Percentiles rank a stretch among this genome's conserved stretches.
Evolutionary conservation across 1,140 invertebrate species (phyloP).

Genomic region (Panulirus ornatus): DNA sequence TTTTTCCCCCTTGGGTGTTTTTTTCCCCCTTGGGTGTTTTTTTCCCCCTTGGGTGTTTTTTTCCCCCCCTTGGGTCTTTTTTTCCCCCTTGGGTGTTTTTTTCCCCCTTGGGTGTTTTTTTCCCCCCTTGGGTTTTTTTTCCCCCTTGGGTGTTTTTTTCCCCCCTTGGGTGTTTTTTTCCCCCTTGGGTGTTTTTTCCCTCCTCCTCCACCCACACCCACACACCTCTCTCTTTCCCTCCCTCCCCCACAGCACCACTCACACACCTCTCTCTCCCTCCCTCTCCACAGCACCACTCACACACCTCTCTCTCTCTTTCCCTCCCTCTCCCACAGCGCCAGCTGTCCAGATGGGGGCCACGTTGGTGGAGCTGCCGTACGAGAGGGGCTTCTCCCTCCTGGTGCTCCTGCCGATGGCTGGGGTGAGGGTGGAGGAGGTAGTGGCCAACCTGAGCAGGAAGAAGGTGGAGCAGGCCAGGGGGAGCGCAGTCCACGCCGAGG

Average conservation of each 20-base stretch:
- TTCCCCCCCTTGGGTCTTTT: background rate
- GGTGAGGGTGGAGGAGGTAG: background rate
- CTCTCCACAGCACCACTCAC: background rate
- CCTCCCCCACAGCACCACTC: background rate
- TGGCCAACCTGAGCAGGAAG: background rate
- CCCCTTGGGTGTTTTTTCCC: background rate
- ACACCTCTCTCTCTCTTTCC: background rate
- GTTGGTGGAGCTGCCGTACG: background rate
- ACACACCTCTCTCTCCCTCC: background rate
- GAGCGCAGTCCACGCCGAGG: too few species aligned
- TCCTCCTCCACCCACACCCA: background rate
- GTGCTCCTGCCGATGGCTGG: conserved; percentile 7
- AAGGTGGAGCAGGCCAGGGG: background rate
- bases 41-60: background rate
- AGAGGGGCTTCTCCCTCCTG: background rate
- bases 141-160: background rate
- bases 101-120: background rate
- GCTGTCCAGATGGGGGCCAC: background rate
- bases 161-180: background rate
- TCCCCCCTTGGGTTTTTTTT: background rate
- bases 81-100: background rate
- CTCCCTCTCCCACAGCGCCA: background rate
- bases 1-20: background rate
- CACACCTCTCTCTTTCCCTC: background rate
- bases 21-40: background rate